phyloP scores from a whole-genome alignment of 2,888 invertebrate species.

The Scaptomyza cyrtandrae region DNA sequence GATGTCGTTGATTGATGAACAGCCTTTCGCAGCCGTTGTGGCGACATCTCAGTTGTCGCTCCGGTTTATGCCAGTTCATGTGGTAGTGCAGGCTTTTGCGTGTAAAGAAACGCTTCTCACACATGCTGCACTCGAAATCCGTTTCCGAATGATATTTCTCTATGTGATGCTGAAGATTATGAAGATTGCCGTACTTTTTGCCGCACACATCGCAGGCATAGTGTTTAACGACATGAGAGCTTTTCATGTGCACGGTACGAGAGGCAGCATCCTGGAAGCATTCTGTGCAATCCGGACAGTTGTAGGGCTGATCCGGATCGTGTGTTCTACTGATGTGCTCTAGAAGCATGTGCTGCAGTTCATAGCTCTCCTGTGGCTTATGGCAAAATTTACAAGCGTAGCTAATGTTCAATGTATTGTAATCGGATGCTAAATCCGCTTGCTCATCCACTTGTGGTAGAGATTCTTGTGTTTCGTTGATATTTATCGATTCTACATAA shows the following conservation, averaged over 20 bases:
- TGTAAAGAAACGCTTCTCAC: slow-evolving; percentile 81
- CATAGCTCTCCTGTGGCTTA: slow-evolving; percentile 68
- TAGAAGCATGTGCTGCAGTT: slow-evolving; percentile 70
- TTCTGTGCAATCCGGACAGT: slow-evolving; percentile 75
- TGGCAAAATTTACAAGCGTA: slow-evolving; percentile 77
- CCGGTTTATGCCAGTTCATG: slow-evolving; percentile 81
- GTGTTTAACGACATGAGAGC: slow-evolving; percentile 73
- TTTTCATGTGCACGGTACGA: slow-evolving; percentile 79
- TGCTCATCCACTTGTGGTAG: slow-evolving; percentile 15
- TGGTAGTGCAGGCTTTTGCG: slow-evolving; percentile 81
- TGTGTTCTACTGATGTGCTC: slow-evolving; percentile 73
- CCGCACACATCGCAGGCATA: slow-evolving; percentile 75
- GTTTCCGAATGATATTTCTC: slow-evolving; percentile 81
- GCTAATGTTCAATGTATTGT: slow-evolving; percentile 51
- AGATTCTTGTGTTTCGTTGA: slow-evolving; percentile 28
- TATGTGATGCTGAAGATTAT: slow-evolving; percentile 76
- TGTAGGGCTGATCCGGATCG: slow-evolving; percentile 75
- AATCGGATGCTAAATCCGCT: slow-evolving; percentile 31
- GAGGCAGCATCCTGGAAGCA: slow-evolving; percentile 80
- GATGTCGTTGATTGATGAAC: slow-evolving; percentile 79
- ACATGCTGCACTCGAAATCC: slow-evolving; percentile 77
- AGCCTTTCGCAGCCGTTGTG: slow-evolving; percentile 79
- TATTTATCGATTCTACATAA: slow-evolving; percentile 44
- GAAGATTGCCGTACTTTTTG: slow-evolving; percentile 80
- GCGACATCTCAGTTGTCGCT: slow-evolving; percentile 73